Evolutionary conservation across 2,113 vertebrate genomes (phyloP).

Genomic region (Corvus hawaiiensis): DNA sequence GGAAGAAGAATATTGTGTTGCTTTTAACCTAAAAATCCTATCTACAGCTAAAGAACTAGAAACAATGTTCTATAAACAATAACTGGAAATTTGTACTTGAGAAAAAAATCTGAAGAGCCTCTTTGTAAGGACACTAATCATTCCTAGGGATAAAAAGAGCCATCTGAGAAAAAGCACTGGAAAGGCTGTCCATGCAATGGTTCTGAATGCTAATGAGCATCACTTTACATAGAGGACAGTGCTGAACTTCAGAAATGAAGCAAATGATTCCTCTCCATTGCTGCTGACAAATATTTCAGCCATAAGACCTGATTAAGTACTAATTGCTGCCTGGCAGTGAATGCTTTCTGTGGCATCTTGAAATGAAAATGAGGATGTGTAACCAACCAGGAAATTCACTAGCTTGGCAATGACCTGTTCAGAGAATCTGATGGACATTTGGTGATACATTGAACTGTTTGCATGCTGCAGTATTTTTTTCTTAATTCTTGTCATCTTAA

Average conservation of each 20-base stretch:
- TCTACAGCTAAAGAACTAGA: background rate
- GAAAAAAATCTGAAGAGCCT: slow-evolving; percentile 24
- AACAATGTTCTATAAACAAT: background rate
- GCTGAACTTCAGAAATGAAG: slow-evolving; percentile 18
- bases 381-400: slow-evolving; percentile 48
- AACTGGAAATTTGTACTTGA: background rate
- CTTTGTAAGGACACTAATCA: background rate
- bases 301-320: slow-evolving; percentile 57
- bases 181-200: background rate
- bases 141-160: slow-evolving; percentile 24
- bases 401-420: background rate
- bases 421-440: background rate
- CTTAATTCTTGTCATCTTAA: background rate
- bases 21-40: slow-evolving; percentile 18
- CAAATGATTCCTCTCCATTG: slow-evolving; percentile 35
- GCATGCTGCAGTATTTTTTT: background rate
- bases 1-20: background rate
- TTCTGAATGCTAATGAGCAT: slow-evolving; percentile 35
- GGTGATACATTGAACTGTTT: background rate
- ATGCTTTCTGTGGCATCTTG: slow-evolving; percentile 33
- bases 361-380: slow-evolving; percentile 60
- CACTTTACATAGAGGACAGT: background rate
- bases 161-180: slow-evolving; percentile 12
- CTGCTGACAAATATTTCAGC: slow-evolving; percentile 59
- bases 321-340: slow-evolving; percentile 47